Base-by-base conservation (phyloP, 2,888 invertebrate genomes). In the Plusia festucae region DNA sequence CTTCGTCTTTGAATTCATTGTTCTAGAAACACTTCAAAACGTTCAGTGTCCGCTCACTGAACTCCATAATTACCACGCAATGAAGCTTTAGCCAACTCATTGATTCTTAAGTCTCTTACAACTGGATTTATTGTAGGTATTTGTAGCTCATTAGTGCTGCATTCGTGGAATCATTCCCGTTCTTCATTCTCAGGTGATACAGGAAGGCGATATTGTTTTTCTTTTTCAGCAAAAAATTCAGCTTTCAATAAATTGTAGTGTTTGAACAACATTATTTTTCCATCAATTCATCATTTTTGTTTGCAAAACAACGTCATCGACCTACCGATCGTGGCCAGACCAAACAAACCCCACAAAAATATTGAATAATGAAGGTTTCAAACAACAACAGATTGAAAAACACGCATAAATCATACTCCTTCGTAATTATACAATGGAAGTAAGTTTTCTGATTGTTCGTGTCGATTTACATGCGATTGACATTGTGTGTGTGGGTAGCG, bases 381-480 rank as follows among this genome's bases (percentile, higher is more conserved):
- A 69, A 73, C 60, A 78, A 72, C 76, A 83, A 80, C 79, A 80
- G 84, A 78, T 81, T 83, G 84, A 84, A 84, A 86, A 85, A 86
- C 85, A 88, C 68, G 68, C 73, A 88, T 90, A 90, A 90, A 91
- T 92, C 91, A 90, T 85, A 86, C 85, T 85, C 85, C 83, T 82
- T 86, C 83, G 82, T 90, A 89, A 91, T 91, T 88, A 89, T 78
- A 85, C 82, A 84, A 73, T 70, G 60, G 54, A 61, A 65, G 65
- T 78, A 30, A 61, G 64, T 67, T 76, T 74, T 80, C 68, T 65
- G 73, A 65, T 70, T 67, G 65, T 58, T 68, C 63, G 76, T 85
- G 85, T 86, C 87, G 88, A 90, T 90, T 90, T 88, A 87, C 85
- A 75, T 74, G 68, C 66, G 75, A 78, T 79, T 81, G 82, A 78